Conservation (phyloP, 2,113 vertebrate species). For the Triplophysa dalaica region DNA sequence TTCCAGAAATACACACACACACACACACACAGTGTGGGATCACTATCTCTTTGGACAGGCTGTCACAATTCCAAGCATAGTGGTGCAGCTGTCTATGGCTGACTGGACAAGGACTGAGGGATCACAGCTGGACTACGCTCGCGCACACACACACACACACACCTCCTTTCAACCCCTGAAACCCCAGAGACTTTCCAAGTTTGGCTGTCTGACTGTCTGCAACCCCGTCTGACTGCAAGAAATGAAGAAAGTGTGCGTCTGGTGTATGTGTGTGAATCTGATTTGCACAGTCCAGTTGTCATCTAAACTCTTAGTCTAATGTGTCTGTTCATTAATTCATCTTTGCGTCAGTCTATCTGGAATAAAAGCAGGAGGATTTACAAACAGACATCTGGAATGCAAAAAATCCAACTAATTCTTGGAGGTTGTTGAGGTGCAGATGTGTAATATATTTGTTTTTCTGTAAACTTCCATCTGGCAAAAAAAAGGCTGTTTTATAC, state of each 20-base stretch:
- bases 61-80: constrained; percentile 46
- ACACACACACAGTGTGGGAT: constrained; percentile 38
- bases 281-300: neutral
- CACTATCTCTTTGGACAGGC: constrained; percentile 30
- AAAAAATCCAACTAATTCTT: no score
- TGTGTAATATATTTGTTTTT: no score
- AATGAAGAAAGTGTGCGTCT: constrained; percentile 9
- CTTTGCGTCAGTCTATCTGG: neutral
- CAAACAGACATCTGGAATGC: neutral
- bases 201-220: constrained; percentile 50
- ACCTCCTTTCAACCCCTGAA: constrained; percentile 29
- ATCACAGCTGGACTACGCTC: constrained; percentile 46
- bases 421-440: no score
- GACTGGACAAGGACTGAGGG: constrained; percentile 43
- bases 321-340: neutral
- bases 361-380: neutral
- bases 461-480: no score
- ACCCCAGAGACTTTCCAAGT: constrained; percentile 45
- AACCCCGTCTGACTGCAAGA: constrained; percentile 17
- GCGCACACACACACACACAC: neutral
- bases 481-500: no score
- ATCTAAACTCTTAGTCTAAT: neutral
- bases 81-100: constrained; percentile 48
- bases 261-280: constrained; percentile 15
- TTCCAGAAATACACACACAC: constrained; percentile 33